These are phyloP conservation scores for Syrmaticus mikado DNA, from an alignment of 2,113 vertebrate species.

Conservation along the genomic window DNA sequence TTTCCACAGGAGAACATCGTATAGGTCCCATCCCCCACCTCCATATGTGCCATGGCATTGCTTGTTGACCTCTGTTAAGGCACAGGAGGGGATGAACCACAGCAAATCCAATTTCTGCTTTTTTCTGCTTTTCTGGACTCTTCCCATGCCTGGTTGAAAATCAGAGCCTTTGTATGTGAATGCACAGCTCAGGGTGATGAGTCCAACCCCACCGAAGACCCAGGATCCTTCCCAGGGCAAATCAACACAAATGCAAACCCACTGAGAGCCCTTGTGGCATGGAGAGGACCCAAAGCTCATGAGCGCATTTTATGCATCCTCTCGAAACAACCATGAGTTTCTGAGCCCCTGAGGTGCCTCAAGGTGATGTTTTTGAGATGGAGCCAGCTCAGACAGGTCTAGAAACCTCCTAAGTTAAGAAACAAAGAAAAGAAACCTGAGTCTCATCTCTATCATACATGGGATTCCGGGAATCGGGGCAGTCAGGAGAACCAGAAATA, in stretches of 20 bases:
- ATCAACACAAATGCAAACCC: background rate
- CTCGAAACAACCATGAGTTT: background rate
- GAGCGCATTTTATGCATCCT: background rate
- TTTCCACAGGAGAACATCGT: background rate
- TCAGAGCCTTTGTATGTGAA: background rate
- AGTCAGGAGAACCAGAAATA: background rate
- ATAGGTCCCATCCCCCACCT: background rate
- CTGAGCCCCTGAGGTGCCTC: background rate
- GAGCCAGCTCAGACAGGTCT: background rate
- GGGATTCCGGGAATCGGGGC: background rate
- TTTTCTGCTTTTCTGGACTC: background rate
- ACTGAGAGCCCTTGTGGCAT: accelerated
- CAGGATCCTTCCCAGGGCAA: background rate
- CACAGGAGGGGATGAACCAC: background rate
- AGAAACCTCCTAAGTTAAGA: background rate
- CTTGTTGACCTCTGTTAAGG: background rate
- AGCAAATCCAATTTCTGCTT: background rate
- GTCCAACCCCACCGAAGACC: background rate
- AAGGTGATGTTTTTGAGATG: background rate
- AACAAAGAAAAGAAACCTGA: background rate
- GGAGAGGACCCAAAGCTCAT: background rate
- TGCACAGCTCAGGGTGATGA: background rate
- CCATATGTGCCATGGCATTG: accelerated
- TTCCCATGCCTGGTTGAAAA: background rate
- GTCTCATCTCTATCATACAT: accelerated